phyloP scores from a whole-genome alignment of 2,113 vertebrate species.

The Loxodonta africana region DNA sequence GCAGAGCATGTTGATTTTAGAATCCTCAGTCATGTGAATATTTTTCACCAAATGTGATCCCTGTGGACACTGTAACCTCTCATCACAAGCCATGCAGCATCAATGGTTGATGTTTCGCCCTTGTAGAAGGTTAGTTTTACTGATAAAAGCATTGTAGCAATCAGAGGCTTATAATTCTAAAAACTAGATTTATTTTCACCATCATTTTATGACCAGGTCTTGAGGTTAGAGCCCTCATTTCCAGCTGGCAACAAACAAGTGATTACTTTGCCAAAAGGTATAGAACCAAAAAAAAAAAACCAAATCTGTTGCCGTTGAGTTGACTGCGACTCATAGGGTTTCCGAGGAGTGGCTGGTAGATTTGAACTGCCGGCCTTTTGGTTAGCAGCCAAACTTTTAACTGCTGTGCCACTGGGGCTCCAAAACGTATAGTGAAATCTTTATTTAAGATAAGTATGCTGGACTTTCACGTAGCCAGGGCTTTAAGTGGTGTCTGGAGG shows the following conservation, averaged over 20 bases:
- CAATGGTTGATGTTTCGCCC: neutral
- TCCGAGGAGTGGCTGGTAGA: too few relatives aligned
- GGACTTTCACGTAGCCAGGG: neutral
- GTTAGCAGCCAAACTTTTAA: too few relatives aligned
- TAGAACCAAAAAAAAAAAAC: neutral
- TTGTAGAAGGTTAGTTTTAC: neutral
- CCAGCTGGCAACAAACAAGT: slow-evolving; percentile 80
- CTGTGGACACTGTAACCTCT: neutral
- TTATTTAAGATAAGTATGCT: slow-evolving; percentile 74
- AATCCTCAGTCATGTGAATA: neutral
- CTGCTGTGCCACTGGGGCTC: neutral
- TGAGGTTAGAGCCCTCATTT: slow-evolving; percentile 74
- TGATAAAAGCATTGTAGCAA: neutral
- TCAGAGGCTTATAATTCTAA: neutral
- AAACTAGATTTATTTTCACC: slow-evolving; percentile 71
- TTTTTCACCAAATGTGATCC: neutral
- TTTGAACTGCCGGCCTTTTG: too few relatives aligned
- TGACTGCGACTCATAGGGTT: too few relatives aligned
- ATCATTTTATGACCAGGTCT: slow-evolving; percentile 76
- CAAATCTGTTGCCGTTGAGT: too few relatives aligned
- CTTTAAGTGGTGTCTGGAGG: neutral
- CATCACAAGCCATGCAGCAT: neutral
- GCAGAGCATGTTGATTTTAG: neutral
- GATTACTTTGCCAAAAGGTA: slow-evolving; percentile 76
- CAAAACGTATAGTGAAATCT: slow-evolving; percentile 69